Evolutionary conservation across 2,113 vertebrate genomes (phyloP).

Genomic region (Gasterosteus nipponicus): DNA sequence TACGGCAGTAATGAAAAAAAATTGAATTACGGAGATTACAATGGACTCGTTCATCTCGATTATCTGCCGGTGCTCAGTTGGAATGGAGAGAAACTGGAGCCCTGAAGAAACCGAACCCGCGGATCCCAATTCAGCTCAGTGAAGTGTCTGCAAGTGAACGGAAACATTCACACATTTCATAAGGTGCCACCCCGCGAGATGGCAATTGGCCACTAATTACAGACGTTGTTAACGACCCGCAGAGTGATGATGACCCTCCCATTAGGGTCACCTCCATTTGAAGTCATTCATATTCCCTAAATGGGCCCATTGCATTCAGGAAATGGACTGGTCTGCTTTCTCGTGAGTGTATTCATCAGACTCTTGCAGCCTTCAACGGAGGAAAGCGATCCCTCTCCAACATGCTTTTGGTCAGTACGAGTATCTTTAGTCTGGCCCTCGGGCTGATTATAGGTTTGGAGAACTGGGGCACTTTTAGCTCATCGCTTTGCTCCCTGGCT

Average conservation of each 20-base stretch:
- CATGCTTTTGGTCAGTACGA: conserved; percentile 28
- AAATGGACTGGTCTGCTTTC: conserved; percentile 15
- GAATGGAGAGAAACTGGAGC: conserved; percentile 25
- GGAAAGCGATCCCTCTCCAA: conserved; percentile 41
- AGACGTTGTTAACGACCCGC: not conserved
- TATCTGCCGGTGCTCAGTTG: conserved; percentile 21
- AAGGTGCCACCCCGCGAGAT: not conserved
- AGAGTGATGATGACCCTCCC: conserved; percentile 20
- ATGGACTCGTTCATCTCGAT: conserved; percentile 46
- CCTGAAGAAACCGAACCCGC: conserved; percentile 6
- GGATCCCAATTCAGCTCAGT: not conserved
- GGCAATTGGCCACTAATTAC: not conserved
- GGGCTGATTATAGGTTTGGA: conserved; percentile 59
- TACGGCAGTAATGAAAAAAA: conserved; percentile 40
- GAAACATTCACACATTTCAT: not conserved
- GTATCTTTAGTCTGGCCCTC: conserved; percentile 56
- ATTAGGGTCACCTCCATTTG: conserved; percentile 9
- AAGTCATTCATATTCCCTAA: not conserved
- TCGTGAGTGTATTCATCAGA: conserved; percentile 15
- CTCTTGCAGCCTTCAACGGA: conserved; percentile 13
- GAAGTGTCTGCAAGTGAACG: conserved; percentile 5
- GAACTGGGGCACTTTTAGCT: conserved; percentile 23
- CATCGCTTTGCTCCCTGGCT: not conserved
- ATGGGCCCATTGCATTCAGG: conserved; percentile 12
- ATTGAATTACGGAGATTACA: conserved; percentile 50